Evolutionary conservation across 2,888 invertebrate species (phyloP), one percentile per base, ranked within the genome.

Genomic region (Neelides folsomi): DNA sequence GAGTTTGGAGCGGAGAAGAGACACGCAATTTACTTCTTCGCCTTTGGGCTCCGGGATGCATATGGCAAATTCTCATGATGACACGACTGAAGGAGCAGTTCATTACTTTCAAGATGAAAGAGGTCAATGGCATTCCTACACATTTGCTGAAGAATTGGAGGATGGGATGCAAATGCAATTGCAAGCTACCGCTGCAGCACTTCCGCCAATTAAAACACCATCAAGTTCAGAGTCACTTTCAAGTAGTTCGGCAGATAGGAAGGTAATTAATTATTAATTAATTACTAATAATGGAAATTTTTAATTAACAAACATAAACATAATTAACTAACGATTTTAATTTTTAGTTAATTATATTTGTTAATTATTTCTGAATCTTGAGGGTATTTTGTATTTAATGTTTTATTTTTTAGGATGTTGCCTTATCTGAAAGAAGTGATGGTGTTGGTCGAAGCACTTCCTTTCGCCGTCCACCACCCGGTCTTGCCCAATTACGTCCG

Each of bases 21-120:
- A 64, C 53, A 58, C 57, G 5, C 60, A 60, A 6, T 61, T 56
- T 36, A 53, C 58, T 39, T 64, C 64, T 40, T 65, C 66, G 12
- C 54, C 57, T 12, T 49, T 47, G 54, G 66, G 52, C 1, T 67
- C 70, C 39, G 71, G 70, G 15, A 77, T 76, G 18, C 86, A 87
- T 67, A 75, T 86, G 51, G 87, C 87, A 3, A 80, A 79, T 19
- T 83, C 81, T 20, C 85, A 86, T 66, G 82, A 85, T 52, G 89
- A 89, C 66, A 86, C 86, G 0, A 72, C 77, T 3, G 85, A 87
- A 65, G 87, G 86, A 10, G 84, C 87, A 1, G 82, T 86, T 39
- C 88, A 89, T 70, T 86, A 82, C 68, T 87, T 86, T 66, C 79
- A 83, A 69, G 88, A 89, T 66, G 87, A 88, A 67, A 79, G 80